Conservation (phyloP, 2,797 vertebrate genomes). For the Sparus aurata region DNA sequence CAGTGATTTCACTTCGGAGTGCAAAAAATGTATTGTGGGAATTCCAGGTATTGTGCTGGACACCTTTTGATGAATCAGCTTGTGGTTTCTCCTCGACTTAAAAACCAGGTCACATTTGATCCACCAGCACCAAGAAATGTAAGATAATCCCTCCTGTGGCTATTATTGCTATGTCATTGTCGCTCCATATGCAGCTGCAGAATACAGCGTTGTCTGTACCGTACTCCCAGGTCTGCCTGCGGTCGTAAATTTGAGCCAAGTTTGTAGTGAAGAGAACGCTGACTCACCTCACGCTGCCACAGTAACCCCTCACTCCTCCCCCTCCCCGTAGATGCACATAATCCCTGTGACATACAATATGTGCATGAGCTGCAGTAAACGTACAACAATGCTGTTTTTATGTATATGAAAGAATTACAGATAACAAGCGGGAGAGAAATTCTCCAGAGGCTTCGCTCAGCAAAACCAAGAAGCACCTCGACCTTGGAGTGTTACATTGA, state of each 20-base stretch:
- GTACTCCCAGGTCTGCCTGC: neutral
- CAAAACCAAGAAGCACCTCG: conserved; percentile 25
- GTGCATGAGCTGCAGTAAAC: conserved; percentile 55
- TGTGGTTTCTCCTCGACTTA: neutral
- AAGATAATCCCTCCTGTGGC: conserved; percentile 12
- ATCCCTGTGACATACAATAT: conserved; percentile 53
- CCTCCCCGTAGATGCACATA: conserved; percentile 37
- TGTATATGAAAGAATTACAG: neutral
- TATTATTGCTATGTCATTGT: conserved; percentile 26
- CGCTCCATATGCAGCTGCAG: conserved; percentile 10
- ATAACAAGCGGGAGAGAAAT: neutral
- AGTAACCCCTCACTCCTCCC: conserved; percentile 42
- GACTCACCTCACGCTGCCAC: conserved; percentile 78
- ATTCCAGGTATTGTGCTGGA: neutral
- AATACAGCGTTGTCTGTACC: neutral
- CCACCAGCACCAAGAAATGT: neutral
- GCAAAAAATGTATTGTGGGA: neutral
- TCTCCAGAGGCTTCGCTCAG: neutral
- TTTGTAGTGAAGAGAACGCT: conserved; percentile 76
- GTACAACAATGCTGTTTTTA: conserved; percentile 10
- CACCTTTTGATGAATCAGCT: conserved; percentile 5
- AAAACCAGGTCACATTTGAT: conserved; percentile 37
- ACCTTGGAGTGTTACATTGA: conserved; percentile 47
- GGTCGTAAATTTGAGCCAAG: conserved; percentile 18
- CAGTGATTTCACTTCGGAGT: neutral